Conservation (phyloP, 2,797 vertebrate species). For the Salarias fasciatus region DNA sequence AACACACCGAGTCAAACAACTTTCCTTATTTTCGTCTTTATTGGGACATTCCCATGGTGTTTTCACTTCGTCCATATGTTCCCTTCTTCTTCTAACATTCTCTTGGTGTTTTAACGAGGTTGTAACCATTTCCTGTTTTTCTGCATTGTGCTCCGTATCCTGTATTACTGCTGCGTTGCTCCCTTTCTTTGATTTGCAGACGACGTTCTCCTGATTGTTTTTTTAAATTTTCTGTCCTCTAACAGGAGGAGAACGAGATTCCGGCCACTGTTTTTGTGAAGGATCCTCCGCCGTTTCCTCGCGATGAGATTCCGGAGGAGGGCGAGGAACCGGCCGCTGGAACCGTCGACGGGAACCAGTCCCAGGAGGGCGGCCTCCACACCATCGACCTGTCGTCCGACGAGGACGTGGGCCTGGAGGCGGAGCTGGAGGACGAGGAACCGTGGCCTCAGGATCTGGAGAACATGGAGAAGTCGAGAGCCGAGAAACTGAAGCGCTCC, state of each 20-base stretch:
- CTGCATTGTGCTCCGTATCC: not conserved
- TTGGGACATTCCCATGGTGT: not conserved
- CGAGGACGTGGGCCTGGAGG: slow-evolving; percentile 88
- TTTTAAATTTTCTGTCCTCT: not conserved
- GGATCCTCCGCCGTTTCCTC: slow-evolving; percentile 82
- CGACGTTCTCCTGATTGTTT: not conserved
- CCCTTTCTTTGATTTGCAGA: not conserved
- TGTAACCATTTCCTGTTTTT: not conserved
- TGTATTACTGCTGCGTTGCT: not conserved
- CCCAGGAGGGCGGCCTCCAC: slow-evolving; percentile 86
- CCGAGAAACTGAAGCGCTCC: slow-evolving; percentile 93
- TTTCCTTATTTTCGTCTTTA: too few relatives aligned
- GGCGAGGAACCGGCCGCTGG: slow-evolving; percentile 28
- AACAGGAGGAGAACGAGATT: slow-evolving; percentile 96
- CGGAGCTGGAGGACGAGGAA: slow-evolving; percentile 82
- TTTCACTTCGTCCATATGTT: not conserved
- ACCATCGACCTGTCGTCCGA: slow-evolving; percentile 93
- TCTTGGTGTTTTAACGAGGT: not conserved
- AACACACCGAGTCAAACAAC: too few relatives aligned
- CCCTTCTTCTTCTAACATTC: not conserved
- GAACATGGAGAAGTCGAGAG: slow-evolving; percentile 86
- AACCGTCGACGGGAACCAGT: slow-evolving; percentile 77
- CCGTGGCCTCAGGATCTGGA: slow-evolving; percentile 82
- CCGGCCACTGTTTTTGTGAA: slow-evolving; percentile 91
- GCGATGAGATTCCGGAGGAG: slow-evolving; percentile 85